Evolutionary conservation across 2,797 vertebrate genomes (phyloP).

Genomic region (Sternotherus odoratus): DNA sequence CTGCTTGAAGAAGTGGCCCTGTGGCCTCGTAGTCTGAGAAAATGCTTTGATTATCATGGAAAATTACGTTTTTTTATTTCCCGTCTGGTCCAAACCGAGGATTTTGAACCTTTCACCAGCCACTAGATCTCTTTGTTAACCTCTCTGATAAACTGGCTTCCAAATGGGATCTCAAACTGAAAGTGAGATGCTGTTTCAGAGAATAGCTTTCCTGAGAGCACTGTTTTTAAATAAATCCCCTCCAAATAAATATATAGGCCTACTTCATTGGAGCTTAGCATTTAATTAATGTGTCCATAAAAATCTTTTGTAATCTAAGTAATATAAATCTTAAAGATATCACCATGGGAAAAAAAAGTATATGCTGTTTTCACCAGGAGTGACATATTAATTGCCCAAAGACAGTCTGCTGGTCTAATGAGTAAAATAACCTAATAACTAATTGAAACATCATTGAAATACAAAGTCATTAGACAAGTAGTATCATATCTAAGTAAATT

Average conservation of each 20-base stretch:
- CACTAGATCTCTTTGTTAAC: background rate
- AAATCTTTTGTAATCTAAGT: background rate
- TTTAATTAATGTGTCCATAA: conserved; percentile 47
- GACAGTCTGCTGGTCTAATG: conserved; percentile 66
- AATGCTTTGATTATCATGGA: background rate
- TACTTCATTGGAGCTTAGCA: conserved; percentile 1
- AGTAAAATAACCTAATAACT: conserved; percentile 73
- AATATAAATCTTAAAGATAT: conserved; percentile 46
- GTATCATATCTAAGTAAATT: conserved; percentile 73
- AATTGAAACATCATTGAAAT: conserved; percentile 70
- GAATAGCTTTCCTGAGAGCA: background rate
- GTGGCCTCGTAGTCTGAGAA: background rate
- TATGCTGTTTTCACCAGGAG: conserved; percentile 14
- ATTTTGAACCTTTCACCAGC: background rate
- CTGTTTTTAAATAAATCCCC: background rate
- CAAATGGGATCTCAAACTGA: background rate
- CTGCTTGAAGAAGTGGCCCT: background rate
- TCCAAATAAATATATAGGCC: conserved; percentile 30
- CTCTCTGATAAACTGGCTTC: background rate
- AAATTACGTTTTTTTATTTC: background rate
- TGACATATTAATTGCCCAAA: conserved; percentile 67
- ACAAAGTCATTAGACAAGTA: conserved; percentile 72
- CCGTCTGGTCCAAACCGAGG: background rate
- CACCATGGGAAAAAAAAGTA: background rate
- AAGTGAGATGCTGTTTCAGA: background rate